These are phyloP conservation scores for Phoebastria nigripes DNA, from an alignment of 2,797 vertebrate species.

Conservation along the genomic window DNA sequence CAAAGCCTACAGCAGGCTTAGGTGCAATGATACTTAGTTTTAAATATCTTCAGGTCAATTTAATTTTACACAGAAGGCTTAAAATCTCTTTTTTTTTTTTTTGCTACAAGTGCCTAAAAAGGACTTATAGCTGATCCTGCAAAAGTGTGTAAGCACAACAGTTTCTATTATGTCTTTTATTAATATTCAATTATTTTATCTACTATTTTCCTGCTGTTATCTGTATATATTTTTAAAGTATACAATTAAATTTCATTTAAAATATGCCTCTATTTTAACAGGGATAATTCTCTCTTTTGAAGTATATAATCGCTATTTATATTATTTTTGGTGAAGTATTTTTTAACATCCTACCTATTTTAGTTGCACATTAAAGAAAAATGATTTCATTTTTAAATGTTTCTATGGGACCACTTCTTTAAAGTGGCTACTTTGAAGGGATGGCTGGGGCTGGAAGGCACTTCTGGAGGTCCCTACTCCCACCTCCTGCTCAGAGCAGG, in stretches of 20 bases:
- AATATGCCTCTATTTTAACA: neutral
- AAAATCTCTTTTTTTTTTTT: neutral
- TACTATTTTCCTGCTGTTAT: neutral
- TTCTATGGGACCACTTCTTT: neutral
- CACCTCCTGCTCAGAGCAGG: neutral
- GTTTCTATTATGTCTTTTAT: neutral
- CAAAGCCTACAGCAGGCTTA: neutral
- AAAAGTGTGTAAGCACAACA: neutral
- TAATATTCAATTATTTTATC: neutral
- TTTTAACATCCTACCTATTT: neutral
- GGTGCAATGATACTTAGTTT: neutral
- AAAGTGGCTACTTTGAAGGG: neutral
- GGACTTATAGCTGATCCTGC: neutral
- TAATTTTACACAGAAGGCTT: neutral
- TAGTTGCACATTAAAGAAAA: neutral
- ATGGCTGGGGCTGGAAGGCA: neutral
- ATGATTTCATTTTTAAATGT: rapidly evolving
- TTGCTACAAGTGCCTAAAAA: neutral
- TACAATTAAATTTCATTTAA: neutral
- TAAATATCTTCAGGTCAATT: neutral
- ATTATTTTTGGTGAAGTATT: neutral
- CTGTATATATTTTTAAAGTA: neutral
- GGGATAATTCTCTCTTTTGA: neutral
- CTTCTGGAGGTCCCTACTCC: neutral
- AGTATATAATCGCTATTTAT: neutral